phyloP scores from a whole-genome alignment of 2,113 vertebrate species.

The Neoarius graeffei region DNA sequence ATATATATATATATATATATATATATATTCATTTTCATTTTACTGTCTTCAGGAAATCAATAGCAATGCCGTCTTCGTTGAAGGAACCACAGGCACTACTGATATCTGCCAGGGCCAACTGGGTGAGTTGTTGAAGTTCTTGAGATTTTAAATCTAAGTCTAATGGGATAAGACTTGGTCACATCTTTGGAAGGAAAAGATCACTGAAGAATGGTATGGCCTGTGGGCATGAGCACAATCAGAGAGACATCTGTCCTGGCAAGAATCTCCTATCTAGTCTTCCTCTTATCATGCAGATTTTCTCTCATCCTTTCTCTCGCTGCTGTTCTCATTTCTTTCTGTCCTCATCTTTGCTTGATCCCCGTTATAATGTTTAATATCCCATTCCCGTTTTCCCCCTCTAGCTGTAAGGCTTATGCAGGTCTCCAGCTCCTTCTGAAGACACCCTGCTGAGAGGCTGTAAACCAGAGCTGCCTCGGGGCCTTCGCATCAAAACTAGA shows the following conservation, averaged over 20 bases:
- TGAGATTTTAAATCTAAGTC: slow-evolving; percentile 36
- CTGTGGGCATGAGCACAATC: slow-evolving; percentile 41
- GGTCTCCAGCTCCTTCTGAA: slow-evolving; percentile 31
- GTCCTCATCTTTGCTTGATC: slow-evolving; percentile 18
- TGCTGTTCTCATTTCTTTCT: slow-evolving; percentile 11
- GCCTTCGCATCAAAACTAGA: slow-evolving; percentile 47
- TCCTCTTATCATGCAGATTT: slow-evolving; percentile 50
- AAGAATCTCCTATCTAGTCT: slow-evolving; percentile 18
- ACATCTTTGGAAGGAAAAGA: slow-evolving; percentile 38
- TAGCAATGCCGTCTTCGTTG: slow-evolving; percentile 71
- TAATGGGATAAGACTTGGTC: slow-evolving; percentile 50
- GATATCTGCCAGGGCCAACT: slow-evolving; percentile 82
- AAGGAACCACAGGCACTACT: slow-evolving; percentile 71
- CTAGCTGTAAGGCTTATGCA: slow-evolving; percentile 46
- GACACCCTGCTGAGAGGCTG: slow-evolving; percentile 49
- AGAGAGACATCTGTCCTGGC: slow-evolving; percentile 49
- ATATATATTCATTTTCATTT: neutral
- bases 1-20: neutral
- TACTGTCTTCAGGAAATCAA: slow-evolving; percentile 67
- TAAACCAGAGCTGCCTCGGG: slow-evolving; percentile 42
- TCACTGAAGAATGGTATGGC: slow-evolving; percentile 33
- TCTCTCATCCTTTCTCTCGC: slow-evolving; percentile 30
- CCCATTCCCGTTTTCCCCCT: slow-evolving; percentile 18
- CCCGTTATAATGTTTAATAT: slow-evolving; percentile 46
- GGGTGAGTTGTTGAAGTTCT: slow-evolving; percentile 65